Evolutionary conservation across 2,888 invertebrate species (phyloP).

Genomic region (Schrankia costaestrigalis): DNA sequence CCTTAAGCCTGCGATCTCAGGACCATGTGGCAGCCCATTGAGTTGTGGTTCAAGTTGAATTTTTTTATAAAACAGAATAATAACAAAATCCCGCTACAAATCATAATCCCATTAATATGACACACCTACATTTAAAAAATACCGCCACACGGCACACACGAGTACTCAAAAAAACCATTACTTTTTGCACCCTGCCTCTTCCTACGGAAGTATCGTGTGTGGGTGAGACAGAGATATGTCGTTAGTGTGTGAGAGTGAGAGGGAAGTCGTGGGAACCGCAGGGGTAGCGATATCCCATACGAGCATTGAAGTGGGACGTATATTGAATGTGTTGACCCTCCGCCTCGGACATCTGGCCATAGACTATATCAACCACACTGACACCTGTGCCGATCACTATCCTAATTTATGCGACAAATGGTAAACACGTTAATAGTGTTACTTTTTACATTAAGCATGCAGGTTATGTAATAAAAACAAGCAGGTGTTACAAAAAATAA

Average conservation of each 20-base stretch:
- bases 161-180: conserved; percentile 60
- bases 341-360: conserved; percentile 38
- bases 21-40: too few relatives aligned
- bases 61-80: too few relatives aligned
- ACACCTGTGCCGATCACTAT: conserved; percentile 59
- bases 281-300: conserved; percentile 78
- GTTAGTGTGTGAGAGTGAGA: conserved; percentile 41
- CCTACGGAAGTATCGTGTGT: conserved; percentile 66
- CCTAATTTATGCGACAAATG: conserved; percentile 40
- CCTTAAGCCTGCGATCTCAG: too few relatives aligned
- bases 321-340: conserved; percentile 48
- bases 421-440: conserved; percentile 21
- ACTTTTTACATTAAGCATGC: conserved; percentile 4
- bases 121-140: conserved; percentile 30
- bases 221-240: conserved; percentile 33
- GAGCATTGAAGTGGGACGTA: conserved; percentile 63
- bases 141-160: conserved; percentile 68
- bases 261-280: conserved; percentile 70
- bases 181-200: conserved; percentile 73
- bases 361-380: conserved; percentile 10
- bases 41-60: too few relatives aligned
- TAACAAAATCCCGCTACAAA: conserved; percentile 8
- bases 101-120: conserved; percentile 16
- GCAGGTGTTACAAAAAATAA: conserved; percentile 37
- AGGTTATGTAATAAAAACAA: conserved; percentile 10